Conservation (phyloP, 2,113 vertebrate genomes). For the Oplegnathus fasciatus region DNA sequence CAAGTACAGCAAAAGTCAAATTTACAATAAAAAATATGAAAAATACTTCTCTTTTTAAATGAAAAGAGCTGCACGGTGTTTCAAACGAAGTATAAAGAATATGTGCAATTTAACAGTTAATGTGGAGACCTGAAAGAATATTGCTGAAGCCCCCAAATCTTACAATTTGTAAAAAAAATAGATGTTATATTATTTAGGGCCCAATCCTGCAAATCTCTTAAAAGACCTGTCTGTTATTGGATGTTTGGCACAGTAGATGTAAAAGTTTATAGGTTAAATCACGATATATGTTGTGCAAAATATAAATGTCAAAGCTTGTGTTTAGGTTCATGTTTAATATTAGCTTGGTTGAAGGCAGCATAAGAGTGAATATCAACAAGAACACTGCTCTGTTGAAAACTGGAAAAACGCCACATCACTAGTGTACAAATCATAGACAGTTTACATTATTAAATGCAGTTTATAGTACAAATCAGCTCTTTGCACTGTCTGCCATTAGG, state of each 20-base stretch:
- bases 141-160: not conserved
- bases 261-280: too few relatives aligned
- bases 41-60: too few relatives aligned
- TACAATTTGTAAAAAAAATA: not conserved
- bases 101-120: too few relatives aligned
- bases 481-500: constrained; percentile 18
- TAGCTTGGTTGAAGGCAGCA: not conserved
- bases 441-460: constrained; percentile 56
- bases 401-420: constrained; percentile 1
- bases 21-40: too few relatives aligned
- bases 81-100: too few relatives aligned
- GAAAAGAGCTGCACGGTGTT: too few relatives aligned
- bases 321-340: not conserved
- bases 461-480: constrained; percentile 52
- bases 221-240: not conserved
- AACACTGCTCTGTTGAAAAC: constrained; percentile 18
- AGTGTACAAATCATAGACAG: constrained; percentile 30
- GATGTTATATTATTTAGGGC: not conserved
- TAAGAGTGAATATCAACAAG: constrained; percentile 16
- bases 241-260: not conserved
- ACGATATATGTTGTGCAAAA: not conserved
- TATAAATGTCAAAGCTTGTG: not conserved
- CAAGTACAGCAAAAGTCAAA: too few relatives aligned
- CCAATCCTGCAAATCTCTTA: not conserved
- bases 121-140: too few relatives aligned